Evolutionary conservation across 2,113 vertebrate species (phyloP).

Genomic region (Hemiscyllium ocellatum): DNA sequence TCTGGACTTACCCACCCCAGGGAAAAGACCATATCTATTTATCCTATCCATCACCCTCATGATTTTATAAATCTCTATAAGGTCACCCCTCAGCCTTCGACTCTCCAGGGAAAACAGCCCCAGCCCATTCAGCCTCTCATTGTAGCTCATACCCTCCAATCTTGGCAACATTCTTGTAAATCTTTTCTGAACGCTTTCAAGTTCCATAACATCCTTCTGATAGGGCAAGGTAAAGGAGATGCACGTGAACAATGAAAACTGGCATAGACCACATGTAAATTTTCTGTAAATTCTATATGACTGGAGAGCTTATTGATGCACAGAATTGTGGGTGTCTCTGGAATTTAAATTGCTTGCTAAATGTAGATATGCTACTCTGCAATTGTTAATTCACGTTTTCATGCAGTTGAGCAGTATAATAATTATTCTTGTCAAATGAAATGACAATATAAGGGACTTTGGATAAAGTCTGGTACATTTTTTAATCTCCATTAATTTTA

Average conservation of each 20-base stretch:
- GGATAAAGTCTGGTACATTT: not conserved
- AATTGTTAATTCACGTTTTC: not conserved
- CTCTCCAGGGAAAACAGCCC: too few relatives aligned
- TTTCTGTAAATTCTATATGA: not conserved
- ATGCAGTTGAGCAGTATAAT: not conserved
- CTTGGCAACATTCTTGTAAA: too few relatives aligned
- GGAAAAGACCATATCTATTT: too few relatives aligned
- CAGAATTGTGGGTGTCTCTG: not conserved
- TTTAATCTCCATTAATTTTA: not conserved
- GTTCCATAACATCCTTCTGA: too few relatives aligned
- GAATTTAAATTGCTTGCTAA: not conserved
- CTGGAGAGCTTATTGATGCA: not conserved
- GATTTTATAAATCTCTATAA: too few relatives aligned
- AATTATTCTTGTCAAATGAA: not conserved
- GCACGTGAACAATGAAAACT: not conserved
- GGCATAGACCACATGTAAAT: not conserved
- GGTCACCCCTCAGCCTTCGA: too few relatives aligned
- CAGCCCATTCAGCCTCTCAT: too few relatives aligned
- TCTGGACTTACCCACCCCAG: too few relatives aligned
- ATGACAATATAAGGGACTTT: not conserved
- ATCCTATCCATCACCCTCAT: too few relatives aligned
- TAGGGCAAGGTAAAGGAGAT: not conserved
- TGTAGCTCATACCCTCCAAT: too few relatives aligned
- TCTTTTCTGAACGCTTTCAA: too few relatives aligned
- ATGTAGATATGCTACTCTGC: not conserved